phyloP scores from a whole-genome alignment of 2,113 vertebrate species.

The Stercorarius parasiticus region DNA sequence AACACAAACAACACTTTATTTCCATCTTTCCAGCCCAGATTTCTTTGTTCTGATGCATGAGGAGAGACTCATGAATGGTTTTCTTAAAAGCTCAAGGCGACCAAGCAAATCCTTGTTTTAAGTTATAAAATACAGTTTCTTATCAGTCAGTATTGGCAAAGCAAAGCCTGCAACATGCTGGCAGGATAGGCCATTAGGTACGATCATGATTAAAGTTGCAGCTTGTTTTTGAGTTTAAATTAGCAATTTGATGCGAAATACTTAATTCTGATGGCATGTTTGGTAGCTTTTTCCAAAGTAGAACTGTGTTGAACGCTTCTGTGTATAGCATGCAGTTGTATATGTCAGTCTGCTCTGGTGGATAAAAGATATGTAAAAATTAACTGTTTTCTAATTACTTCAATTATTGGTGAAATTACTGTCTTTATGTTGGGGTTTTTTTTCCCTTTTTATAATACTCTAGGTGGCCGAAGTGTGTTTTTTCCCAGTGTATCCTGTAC shows the following conservation, averaged over 20 bases:
- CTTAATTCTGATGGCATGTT: neutral
- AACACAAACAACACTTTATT: neutral
- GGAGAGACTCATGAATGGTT: neutral
- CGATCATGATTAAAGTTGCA: neutral
- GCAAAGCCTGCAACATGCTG: neutral
- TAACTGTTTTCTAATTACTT: neutral
- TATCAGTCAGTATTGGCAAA: neutral
- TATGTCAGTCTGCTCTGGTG: neutral
- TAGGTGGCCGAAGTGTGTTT: neutral
- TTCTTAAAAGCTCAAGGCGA: neutral
- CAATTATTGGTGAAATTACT: neutral
- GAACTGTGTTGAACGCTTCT: neutral
- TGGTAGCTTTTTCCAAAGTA: neutral
- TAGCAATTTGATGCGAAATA: neutral
- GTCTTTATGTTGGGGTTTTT: neutral
- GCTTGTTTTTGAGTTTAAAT: neutral
- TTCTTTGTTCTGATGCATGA: neutral
- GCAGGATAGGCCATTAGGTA: neutral
- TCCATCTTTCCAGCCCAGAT: neutral
- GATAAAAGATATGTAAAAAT: neutral
- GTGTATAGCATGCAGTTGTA: neutral
- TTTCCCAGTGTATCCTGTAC: neutral
- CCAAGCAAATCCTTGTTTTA: neutral
- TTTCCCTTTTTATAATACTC: neutral
- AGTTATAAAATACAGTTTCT: neutral